Percentiles rank a stretch among this genome's conserved stretches.
Evolutionary conservation across 1,140 invertebrate species (phyloP).

Genomic region (Scaptomyza montana): DNA sequence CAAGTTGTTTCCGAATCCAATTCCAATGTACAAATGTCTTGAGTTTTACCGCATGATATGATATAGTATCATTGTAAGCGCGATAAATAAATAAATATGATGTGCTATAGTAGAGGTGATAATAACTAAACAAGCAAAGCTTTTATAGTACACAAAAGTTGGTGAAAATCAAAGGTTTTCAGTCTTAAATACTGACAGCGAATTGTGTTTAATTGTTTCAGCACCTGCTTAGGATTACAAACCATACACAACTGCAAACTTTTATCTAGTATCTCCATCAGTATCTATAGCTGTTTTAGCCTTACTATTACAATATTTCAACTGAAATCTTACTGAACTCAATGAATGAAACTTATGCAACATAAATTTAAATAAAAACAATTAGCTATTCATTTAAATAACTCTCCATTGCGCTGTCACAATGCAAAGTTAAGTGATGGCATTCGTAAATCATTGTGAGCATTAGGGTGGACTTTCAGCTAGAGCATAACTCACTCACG

Average conservation of each 20-base stretch:
- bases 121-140: background rate
- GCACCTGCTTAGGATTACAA: no score
- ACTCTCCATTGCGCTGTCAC: background rate
- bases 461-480: conserved; percentile 16
- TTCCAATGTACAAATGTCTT: conserved; percentile 6
- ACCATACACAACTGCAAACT: no score
- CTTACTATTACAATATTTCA: no score
- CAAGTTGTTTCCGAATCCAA: conserved; percentile 4
- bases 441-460: conserved; percentile 7
- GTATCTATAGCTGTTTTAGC: no score
- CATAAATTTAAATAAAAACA: background rate
- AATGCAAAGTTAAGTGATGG: conserved; percentile 15
- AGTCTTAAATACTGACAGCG: no score
- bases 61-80: no score
- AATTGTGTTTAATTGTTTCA: no score
- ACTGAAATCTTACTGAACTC: no score
- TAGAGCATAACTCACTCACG: conserved; percentile 35
- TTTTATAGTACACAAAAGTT: no score
- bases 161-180: no score
- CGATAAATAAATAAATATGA: background rate
- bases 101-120: background rate
- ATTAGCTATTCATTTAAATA: background rate
- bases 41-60: background rate
- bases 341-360: background rate
- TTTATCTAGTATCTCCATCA: no score